Evolutionary conservation across 2,888 invertebrate genomes (phyloP).

Genomic region (Andrena minutula): DNA sequence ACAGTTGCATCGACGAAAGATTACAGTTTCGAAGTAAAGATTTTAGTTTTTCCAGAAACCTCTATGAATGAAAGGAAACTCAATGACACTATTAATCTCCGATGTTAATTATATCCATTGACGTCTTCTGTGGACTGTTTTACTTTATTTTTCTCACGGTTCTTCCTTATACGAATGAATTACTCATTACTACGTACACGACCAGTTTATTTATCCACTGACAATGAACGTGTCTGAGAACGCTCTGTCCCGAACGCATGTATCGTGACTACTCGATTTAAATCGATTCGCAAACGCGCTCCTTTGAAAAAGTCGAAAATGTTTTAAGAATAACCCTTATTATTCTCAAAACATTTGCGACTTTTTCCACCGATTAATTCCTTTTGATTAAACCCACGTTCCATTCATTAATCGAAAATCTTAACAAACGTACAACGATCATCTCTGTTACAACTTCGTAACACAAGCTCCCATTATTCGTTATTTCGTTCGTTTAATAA

Average conservation of each 20-base stretch:
- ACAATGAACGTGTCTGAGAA: neutral
- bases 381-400: neutral
- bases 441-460: too few relatives aligned
- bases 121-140: slow-evolving; percentile 17
- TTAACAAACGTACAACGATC: too few relatives aligned
- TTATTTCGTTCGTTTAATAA: too few relatives aligned
- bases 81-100: slow-evolving; percentile 3
- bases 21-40: too few relatives aligned
- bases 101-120: slow-evolving; percentile 30
- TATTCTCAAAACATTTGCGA: neutral
- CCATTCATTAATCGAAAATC: too few relatives aligned
- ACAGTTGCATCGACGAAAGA: too few relatives aligned
- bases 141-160: slow-evolving; percentile 14
- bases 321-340: too few relatives aligned
- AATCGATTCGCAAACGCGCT: neutral
- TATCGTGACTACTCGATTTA: neutral
- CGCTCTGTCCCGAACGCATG: neutral
- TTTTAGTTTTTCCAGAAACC: neutral
- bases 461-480: too few relatives aligned
- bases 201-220: slow-evolving; percentile 7
- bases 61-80: slow-evolving; percentile 13
- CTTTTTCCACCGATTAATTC: neutral
- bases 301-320: too few relatives aligned
- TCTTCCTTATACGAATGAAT: slow-evolving; percentile 13
- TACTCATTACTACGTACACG: neutral